Evolutionary conservation across 2,888 invertebrate species (phyloP), one percentile per base, ranked within the genome.

Genomic region (Plusia festucae): DNA sequence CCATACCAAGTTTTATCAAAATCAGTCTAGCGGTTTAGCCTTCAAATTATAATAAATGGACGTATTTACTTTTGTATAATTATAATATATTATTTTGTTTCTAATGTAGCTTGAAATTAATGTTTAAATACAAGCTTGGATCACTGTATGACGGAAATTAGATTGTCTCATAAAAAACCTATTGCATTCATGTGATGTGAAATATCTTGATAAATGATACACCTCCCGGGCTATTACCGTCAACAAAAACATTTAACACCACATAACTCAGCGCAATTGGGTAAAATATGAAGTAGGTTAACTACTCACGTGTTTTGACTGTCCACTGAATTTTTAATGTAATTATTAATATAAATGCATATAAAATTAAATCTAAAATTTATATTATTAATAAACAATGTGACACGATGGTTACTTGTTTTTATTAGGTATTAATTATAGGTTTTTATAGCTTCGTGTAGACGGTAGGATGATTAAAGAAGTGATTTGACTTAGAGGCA

Each of bases 301-400:
- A 62, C 57, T 51, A 59, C 34, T 65, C 53, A 62, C 16, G 60
- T 46, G 13, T 11, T 53, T 51, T 52, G 51, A 52, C 27, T 57
- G 53, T 56, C 44, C 32, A 59, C 51, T 11, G n/a, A 58, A 60
- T 27, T 16, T 22, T 54, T 62, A 54, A 70, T 52, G n/a, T n/a
- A n/a, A n/a, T n/a, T n/a, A n/a, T n/a, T n/a, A 24, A 18, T 64
- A 18, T n/a, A 60, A 60, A 64, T 32, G 49, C 15, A 53, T 13
- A 20, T 67, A 67, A 57, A 59, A 63, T 71, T 58, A 57, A 70
- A 71, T 72, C 27, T 22, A 13, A 60, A 30, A 63, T 71, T 46
- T 60, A 60, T 68, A 40, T 49, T 58, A 53, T 63, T 71, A 5
- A 52, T 56, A 52, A 53, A 51, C 60, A 60, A 16, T 60, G 22